These are phyloP conservation scores for Anhinga anhinga DNA, from an alignment of 2,113 vertebrate genomes.

Conservation along the genomic window DNA sequence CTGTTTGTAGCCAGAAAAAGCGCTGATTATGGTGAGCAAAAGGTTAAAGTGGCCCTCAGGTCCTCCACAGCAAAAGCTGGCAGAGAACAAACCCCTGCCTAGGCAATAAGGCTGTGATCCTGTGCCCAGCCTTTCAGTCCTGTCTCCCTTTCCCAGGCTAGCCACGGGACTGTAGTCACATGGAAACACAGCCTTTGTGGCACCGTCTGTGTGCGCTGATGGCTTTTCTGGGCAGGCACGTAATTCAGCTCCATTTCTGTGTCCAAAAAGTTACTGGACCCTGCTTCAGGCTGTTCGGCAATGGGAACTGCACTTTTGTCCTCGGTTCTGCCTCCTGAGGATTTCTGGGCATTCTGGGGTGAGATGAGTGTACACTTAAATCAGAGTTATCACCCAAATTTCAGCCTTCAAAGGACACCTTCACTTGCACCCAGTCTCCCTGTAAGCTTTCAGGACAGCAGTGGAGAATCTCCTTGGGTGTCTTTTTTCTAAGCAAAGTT, in stretches of 20 bases:
- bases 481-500: neutral
- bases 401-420: neutral
- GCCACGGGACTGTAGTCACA: neutral
- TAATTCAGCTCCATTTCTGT: neutral
- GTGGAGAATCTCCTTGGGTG: neutral
- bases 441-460: constrained; percentile 12
- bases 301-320: neutral
- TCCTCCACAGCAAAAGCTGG: neutral
- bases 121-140: neutral
- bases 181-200: neutral
- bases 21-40: neutral
- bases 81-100: neutral
- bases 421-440: neutral
- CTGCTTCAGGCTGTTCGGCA: neutral
- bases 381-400: neutral
- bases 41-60: neutral
- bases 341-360: neutral
- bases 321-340: neutral
- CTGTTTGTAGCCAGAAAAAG: neutral
- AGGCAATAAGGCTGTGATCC: constrained; percentile 11
- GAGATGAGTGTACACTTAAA: neutral
- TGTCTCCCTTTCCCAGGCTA: constrained; percentile 17
- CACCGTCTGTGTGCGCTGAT: rapidly evolving
- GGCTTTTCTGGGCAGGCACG: neutral
- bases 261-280: neutral